Conservation (phyloP, 1,140 invertebrate species). For the Lamellibrachia luymesi region DNA sequence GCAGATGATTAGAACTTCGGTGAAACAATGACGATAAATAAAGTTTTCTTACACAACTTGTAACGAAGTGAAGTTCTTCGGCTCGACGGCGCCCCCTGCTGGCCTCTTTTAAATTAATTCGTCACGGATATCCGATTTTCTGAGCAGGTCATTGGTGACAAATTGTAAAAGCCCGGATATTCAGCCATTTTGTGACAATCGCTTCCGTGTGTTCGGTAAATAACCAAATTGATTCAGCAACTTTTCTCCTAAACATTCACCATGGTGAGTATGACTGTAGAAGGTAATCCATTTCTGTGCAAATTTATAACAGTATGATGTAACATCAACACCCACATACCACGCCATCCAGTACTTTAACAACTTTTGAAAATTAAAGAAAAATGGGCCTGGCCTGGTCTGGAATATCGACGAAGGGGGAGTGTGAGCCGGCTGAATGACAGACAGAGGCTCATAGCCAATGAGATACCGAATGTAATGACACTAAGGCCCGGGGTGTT, state of each 20-base stretch:
- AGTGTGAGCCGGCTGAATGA: neutral
- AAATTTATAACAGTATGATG: neutral
- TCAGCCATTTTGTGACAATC: neutral
- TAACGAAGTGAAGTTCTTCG: neutral
- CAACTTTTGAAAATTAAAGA: neutral
- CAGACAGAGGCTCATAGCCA: neutral
- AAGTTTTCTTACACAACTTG: neutral
- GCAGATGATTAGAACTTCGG: neutral
- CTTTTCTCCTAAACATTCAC: neutral
- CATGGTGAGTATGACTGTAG: neutral
- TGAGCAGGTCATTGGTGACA: neutral
- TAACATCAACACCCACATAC: neutral
- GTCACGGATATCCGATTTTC: neutral
- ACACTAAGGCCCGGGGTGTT: neutral
- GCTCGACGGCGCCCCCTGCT: neutral
- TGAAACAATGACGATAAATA: neutral
- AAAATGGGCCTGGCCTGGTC: neutral
- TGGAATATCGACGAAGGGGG: neutral
- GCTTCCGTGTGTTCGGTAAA: neutral
- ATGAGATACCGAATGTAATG: neutral
- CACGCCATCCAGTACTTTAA: neutral
- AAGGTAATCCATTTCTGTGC: neutral
- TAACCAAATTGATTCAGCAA: neutral
- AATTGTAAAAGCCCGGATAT: slow-evolving; percentile 1
- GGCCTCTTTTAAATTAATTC: neutral